Evolutionary conservation across 2,113 vertebrate species (phyloP).

Genomic region (Alectura lathami): DNA sequence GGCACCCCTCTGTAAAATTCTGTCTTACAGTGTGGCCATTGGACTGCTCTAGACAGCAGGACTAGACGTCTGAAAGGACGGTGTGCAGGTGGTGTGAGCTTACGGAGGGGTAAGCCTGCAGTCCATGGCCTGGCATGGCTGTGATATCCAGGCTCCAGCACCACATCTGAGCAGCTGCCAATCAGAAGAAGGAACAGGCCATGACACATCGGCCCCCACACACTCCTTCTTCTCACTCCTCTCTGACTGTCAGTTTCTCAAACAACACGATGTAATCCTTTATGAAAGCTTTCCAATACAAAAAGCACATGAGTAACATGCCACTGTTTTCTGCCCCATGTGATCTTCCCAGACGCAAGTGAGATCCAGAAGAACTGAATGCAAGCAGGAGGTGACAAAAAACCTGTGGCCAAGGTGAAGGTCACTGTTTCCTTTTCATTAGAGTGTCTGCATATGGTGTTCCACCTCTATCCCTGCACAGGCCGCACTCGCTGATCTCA

Average conservation of each 20-base stretch:
- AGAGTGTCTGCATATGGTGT: background rate
- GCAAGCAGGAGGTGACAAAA: background rate
- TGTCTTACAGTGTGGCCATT: background rate
- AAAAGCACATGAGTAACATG: background rate
- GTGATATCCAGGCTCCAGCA: background rate
- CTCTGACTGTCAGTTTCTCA: background rate
- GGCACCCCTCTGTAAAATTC: background rate
- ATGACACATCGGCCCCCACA: background rate
- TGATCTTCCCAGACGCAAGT: fast-evolving
- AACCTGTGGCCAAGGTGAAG: background rate
- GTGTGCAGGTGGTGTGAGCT: background rate
- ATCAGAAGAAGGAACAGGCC: background rate
- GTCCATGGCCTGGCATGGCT: background rate
- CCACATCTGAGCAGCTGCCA: background rate
- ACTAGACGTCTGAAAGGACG: background rate
- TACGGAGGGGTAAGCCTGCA: background rate
- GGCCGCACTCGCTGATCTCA: background rate
- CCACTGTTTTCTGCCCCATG: fast-evolving
- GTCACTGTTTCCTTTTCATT: background rate
- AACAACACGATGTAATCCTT: background rate
- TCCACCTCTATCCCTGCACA: background rate
- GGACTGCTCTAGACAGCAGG: background rate
- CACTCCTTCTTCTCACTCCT: background rate
- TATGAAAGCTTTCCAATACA: background rate
- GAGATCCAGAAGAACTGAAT: background rate